Percentiles rank a stretch among this genome's conserved stretches.
Evolutionary conservation across 2,888 invertebrate genomes (phyloP).

Genomic region (Hemaris fuciformis): DNA sequence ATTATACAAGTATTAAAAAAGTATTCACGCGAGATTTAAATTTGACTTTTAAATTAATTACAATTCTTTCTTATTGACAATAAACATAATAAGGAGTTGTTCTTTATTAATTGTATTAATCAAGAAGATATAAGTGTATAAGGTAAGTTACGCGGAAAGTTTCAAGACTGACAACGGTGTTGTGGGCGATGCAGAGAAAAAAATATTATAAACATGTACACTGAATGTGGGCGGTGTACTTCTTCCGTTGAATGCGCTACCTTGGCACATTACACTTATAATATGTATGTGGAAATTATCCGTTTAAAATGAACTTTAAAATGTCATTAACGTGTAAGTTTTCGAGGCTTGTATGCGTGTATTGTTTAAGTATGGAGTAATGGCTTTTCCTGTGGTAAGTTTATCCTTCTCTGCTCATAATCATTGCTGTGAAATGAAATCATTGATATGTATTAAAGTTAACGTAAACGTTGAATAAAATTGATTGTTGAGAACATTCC

Average conservation of each 20-base stretch:
- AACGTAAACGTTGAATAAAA: too few relatives aligned
- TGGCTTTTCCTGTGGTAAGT: too few relatives aligned
- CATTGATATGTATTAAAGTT: too few relatives aligned
- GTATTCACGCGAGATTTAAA: background rate
- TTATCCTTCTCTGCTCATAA: too few relatives aligned
- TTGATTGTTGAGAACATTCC: too few relatives aligned
- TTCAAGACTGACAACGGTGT: slow-evolving; percentile 15
- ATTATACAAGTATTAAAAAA: background rate
- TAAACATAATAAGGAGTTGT: background rate
- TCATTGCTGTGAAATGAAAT: too few relatives aligned
- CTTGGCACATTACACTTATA: slow-evolving; percentile 7
- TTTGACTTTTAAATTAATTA: background rate
- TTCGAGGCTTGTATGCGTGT: too few relatives aligned
- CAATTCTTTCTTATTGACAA: background rate
- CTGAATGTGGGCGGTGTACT: slow-evolving; percentile 12
- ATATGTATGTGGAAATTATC: background rate
- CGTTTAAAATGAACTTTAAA: background rate
- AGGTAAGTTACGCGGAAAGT: background rate
- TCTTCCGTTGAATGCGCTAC: slow-evolving; percentile 18
- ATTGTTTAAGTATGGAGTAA: too few relatives aligned
- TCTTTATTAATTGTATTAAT: too few relatives aligned
- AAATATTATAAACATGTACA: slow-evolving; percentile 1
- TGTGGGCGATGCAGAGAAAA: slow-evolving; percentile 58
- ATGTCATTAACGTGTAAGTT: background rate
- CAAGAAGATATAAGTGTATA: too few relatives aligned